Conservation (phyloP, 1,140 invertebrate genomes). For the Zaprionus africanus region DNA sequence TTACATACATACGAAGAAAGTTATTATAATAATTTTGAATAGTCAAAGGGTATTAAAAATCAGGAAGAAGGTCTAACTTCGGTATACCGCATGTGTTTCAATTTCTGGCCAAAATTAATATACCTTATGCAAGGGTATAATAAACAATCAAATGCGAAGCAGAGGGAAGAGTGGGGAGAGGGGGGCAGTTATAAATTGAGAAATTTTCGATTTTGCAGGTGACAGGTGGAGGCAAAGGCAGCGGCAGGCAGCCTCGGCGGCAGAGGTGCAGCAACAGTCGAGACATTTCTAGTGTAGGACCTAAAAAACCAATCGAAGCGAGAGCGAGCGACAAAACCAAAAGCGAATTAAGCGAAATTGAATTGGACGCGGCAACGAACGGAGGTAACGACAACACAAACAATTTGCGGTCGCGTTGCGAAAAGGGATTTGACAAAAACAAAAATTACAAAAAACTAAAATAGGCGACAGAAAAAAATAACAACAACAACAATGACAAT, state of each 20-base stretch:
- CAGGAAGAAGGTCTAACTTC: no score
- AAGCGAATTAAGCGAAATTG: constrained; percentile 35
- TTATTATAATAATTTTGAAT: no score
- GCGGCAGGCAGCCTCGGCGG: constrained; percentile 13
- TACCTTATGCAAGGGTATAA: no score
- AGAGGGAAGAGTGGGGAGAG: background rate
- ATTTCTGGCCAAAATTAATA: no score
- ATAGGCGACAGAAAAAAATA: constrained; percentile 50
- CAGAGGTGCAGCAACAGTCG: background rate
- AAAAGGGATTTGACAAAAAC: constrained; percentile 73
- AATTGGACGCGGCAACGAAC: constrained; percentile 19
- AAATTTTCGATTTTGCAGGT: constrained; percentile 3
- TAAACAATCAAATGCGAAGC: background rate
- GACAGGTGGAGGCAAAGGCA: background rate
- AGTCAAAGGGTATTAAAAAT: no score
- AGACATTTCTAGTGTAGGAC: constrained; percentile 2
- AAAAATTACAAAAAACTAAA: constrained; percentile 47
- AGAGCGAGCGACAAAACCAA: constrained; percentile 2
- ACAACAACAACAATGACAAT: constrained; percentile 16
- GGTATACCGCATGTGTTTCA: no score
- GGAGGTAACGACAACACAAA: constrained; percentile 3
- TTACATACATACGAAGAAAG: no score
- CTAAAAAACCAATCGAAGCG: constrained; percentile 10
- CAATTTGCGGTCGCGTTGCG: constrained; percentile 47
- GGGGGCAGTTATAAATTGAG: constrained; percentile 4